phyloP scores from a whole-genome alignment of 2,113 vertebrate genomes.

The Lophochroa leadbeateri region DNA sequence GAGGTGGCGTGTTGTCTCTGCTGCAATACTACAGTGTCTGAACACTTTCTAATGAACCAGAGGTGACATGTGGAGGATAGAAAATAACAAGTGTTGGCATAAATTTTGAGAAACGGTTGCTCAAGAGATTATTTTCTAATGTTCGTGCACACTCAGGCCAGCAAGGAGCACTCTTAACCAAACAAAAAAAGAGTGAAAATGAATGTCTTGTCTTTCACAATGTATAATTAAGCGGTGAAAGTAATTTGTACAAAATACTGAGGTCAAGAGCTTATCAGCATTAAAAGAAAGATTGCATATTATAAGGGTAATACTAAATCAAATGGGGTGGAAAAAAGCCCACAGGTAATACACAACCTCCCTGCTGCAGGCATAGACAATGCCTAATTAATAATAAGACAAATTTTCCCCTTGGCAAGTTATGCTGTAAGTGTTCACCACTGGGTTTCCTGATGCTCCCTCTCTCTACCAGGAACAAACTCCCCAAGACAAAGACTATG shows the following conservation, averaged over 20 bases:
- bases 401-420: neutral
- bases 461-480: neutral
- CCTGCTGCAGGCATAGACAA: neutral
- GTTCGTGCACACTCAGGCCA: neutral
- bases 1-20: neutral
- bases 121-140: constrained; percentile 16
- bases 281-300: constrained; percentile 1
- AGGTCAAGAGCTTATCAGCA: neutral
- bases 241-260: neutral
- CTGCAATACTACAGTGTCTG: neutral
- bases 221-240: constrained; percentile 9
- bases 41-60: neutral
- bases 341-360: neutral
- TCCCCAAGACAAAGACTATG: accelerated
- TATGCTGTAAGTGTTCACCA: neutral
- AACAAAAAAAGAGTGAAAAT: neutral
- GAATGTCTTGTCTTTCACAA: neutral
- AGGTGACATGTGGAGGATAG: neutral
- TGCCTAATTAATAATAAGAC: neutral
- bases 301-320: neutral
- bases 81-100: neutral
- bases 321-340: neutral
- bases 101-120: neutral
- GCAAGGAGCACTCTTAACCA: neutral
- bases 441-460: neutral